Conservation (phyloP, 2,888 invertebrate species). For the Apodemia mormo region DNA sequence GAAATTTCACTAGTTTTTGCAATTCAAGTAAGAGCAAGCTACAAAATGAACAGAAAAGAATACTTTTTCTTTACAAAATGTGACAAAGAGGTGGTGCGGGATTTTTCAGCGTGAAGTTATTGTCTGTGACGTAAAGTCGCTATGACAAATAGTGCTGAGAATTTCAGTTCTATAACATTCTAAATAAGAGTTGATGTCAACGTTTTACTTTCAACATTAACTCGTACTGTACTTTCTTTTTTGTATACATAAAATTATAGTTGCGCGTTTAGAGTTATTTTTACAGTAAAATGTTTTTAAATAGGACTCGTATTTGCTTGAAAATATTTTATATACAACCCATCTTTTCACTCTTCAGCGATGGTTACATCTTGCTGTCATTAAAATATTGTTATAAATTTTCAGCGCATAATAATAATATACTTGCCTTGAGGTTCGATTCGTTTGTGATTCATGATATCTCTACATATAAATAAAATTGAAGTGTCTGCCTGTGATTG, state of each 20-base stretch:
- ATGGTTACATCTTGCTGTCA: too few relatives aligned
- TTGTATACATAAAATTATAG: slow-evolving; percentile 10
- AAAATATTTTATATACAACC: too few relatives aligned
- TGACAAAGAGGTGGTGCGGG: slow-evolving; percentile 71
- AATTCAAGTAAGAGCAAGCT: slow-evolving; percentile 45
- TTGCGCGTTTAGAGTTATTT: not conserved
- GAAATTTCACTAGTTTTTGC: slow-evolving; percentile 23
- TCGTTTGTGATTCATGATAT: too few relatives aligned
- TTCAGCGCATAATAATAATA: too few relatives aligned
- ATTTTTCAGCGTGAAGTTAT: slow-evolving; percentile 72
- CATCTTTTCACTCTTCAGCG: too few relatives aligned
- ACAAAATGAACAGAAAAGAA: slow-evolving; percentile 61
- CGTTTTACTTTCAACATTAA: slow-evolving; percentile 34
- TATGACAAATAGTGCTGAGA: slow-evolving; percentile 69
- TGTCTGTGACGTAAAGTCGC: slow-evolving; percentile 70
- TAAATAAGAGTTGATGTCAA: slow-evolving; percentile 58
- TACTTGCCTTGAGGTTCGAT: too few relatives aligned
- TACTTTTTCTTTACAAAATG: slow-evolving; percentile 69
- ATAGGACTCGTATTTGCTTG: not conserved
- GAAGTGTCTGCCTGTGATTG: too few relatives aligned
- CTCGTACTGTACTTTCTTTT: slow-evolving; percentile 34
- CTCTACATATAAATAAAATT: too few relatives aligned
- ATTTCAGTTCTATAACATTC: slow-evolving; percentile 63
- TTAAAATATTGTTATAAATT: too few relatives aligned
- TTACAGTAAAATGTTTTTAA: not conserved